Percentiles rank a stretch among this genome's conserved stretches.
Evolutionary conservation across 1,140 invertebrate species (phyloP).

Genomic region (Heliconius hewitsoni): DNA sequence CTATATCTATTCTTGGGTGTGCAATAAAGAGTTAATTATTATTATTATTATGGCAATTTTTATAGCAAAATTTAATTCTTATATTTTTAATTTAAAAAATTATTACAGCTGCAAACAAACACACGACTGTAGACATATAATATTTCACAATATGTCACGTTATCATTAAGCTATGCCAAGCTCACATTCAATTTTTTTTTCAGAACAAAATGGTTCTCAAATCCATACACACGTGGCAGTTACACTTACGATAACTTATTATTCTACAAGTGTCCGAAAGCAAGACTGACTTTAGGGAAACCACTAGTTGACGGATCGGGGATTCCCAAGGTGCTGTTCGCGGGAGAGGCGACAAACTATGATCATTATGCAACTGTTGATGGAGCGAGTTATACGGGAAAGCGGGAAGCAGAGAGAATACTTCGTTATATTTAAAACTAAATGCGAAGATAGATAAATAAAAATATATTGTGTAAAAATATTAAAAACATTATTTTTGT

Average conservation of each 20-base stretch:
- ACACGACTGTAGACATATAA: too few relatives aligned
- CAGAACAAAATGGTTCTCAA: constrained; percentile 57
- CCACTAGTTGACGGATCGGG: constrained; percentile 47
- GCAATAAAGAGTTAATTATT: too few relatives aligned
- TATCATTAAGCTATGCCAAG: too few relatives aligned
- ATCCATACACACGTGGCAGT: constrained; percentile 55
- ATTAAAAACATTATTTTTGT: background rate
- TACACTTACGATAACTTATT: constrained; percentile 52
- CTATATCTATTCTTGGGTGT: too few relatives aligned
- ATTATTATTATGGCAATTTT: too few relatives aligned
- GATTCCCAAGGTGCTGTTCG: constrained; percentile 51
- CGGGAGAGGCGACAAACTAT: constrained; percentile 71
- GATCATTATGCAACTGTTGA: constrained; percentile 36
- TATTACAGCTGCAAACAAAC: too few relatives aligned
- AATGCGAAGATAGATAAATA: background rate
- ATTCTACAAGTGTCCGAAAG: constrained; percentile 43
- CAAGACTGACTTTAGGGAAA: constrained; percentile 37
- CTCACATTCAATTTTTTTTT: constrained; percentile 9
- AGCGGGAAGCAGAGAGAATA: background rate
- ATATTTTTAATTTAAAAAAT: too few relatives aligned
- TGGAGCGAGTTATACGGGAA: background rate
- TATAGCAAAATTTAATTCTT: too few relatives aligned
- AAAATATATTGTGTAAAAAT: background rate
- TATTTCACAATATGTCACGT: too few relatives aligned
- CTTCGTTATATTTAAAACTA: background rate